Percentiles rank a stretch among this genome's conserved stretches.
Conservation (phyloP, 1,140 invertebrate genomes). For the Drosophila oshimai region DNA sequence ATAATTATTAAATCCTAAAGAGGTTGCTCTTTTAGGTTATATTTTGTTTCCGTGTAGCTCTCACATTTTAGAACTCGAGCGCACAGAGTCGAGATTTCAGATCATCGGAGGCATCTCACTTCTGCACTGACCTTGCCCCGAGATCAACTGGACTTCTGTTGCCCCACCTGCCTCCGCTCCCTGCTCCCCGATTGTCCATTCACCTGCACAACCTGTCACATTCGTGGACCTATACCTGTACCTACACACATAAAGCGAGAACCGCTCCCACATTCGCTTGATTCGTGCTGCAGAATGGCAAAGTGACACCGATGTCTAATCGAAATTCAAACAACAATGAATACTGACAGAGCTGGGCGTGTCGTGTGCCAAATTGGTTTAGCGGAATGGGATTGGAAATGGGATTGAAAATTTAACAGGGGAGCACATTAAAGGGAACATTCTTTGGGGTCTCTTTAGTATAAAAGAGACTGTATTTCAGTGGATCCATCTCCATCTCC, state of each 20-base stretch:
- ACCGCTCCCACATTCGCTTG: constrained; percentile 42
- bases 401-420: constrained; percentile 12
- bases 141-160: constrained; percentile 39
- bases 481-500: background rate
- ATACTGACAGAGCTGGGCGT: constrained; percentile 57
- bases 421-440: background rate
- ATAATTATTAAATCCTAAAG: background rate
- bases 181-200: constrained; percentile 24
- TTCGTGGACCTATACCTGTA: constrained; percentile 6
- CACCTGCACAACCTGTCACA: constrained; percentile 57
- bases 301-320: constrained; percentile 49
- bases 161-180: background rate
- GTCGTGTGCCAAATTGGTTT: constrained; percentile 52
- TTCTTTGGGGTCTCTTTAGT: background rate
- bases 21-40: background rate
- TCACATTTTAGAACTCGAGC: background rate
- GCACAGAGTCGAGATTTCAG: background rate
- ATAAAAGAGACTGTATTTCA: constrained; percentile 3
- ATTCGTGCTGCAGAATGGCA: constrained; percentile 31
- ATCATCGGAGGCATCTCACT: constrained; percentile 19
- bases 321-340: constrained; percentile 55
- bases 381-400: constrained; percentile 41
- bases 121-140: constrained; percentile 34
- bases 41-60: background rate
- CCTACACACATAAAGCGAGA: background rate